Conservation (phyloP, 2,113 vertebrate genomes). For the Mormyrus iriodes region DNA sequence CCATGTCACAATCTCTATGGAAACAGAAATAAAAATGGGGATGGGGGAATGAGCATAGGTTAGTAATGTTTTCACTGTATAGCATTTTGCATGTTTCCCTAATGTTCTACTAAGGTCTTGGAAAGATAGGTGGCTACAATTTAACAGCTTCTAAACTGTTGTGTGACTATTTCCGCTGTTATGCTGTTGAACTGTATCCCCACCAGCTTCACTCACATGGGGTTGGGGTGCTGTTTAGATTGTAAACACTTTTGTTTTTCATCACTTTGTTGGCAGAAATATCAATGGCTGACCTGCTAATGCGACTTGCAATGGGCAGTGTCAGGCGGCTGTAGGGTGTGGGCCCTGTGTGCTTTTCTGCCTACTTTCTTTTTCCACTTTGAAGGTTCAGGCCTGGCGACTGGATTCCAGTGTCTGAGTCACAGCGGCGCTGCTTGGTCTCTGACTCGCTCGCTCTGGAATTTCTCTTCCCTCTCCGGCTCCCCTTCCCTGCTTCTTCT, state of each 20-base stretch:
- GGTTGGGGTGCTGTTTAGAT: not conserved
- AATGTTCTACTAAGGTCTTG: not conserved
- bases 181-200: not conserved
- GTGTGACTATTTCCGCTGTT: not conserved
- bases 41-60: not conserved
- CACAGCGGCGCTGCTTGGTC: constrained; percentile 10
- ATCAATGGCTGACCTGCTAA: not conserved
- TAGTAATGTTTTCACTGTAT: not conserved
- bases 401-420: constrained; percentile 25
- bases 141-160: not conserved
- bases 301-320: not conserved
- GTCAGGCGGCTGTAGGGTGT: not conserved
- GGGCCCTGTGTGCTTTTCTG: not conserved
- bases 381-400: not conserved
- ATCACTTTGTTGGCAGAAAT: not conserved
- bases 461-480: not conserved
- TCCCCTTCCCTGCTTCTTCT: not conserved
- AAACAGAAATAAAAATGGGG: not conserved
- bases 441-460: constrained; percentile 9
- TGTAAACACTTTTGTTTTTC: not conserved
- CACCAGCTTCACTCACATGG: not conserved
- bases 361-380: not conserved
- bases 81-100: not conserved
- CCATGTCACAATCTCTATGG: not conserved
- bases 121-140: not conserved